A percentile compares a stretch with the other conserved stretches of the same genome.
These are phyloP conservation scores for Pseudachorutes palmiensis DNA, from an alignment of 1,140 invertebrate genomes.

Conservation along the genomic window DNA sequence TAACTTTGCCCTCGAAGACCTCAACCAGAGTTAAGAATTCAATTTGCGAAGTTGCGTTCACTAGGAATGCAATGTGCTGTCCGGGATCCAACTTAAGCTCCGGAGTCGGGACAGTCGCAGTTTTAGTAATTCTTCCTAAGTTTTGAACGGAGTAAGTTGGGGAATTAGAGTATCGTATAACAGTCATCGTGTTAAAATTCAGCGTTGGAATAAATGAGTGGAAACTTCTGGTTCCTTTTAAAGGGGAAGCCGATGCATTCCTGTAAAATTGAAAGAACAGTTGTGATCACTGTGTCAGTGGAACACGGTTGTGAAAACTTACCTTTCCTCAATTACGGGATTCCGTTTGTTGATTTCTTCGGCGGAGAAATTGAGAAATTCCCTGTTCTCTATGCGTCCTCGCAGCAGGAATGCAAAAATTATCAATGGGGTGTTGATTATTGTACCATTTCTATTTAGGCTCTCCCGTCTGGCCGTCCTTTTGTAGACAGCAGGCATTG, in stretches of 20 bases:
- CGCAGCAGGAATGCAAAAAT: background rate
- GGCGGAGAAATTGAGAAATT: background rate
- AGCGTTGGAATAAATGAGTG: background rate
- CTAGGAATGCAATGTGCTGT: background rate
- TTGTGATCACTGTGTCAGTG: too few relatives aligned
- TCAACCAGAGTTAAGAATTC: background rate
- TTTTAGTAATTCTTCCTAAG: background rate
- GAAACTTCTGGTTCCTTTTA: background rate
- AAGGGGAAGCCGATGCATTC: background rate
- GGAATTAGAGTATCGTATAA: background rate
- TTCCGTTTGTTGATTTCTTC: background rate
- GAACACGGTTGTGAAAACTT: background rate
- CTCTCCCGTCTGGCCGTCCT: slow-evolving; percentile 13
- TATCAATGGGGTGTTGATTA: background rate
- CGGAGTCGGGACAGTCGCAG: background rate
- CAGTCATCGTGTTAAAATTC: background rate
- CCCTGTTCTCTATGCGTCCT: background rate
- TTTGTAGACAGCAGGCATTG: slow-evolving; percentile 31
- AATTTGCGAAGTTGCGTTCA: background rate
- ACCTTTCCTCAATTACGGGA: background rate
- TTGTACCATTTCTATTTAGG: background rate
- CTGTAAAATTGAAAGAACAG: background rate
- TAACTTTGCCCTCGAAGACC: background rate
- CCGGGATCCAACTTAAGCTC: background rate
- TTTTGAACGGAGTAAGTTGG: background rate